Base-by-base conservation (phyloP, 2,797 vertebrate species). In the Gymnoscopelus braueri region DNA sequence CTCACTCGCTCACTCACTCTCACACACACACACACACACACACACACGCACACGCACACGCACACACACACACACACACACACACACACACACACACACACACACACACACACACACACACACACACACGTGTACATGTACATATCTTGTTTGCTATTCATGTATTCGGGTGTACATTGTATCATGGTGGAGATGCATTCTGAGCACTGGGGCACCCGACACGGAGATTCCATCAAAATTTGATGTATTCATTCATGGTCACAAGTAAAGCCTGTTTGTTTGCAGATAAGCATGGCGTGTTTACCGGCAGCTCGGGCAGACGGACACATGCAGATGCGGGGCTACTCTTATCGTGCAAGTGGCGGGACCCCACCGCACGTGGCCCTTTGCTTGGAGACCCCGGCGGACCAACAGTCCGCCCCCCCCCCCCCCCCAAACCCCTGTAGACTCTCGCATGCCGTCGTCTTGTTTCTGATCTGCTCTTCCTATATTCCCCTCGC, bases 91-190 rank as follows among this genome's bases (percentile, higher is more conserved):
- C 1, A 39, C 5, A 7, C 7, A 39, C 7, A 39, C 35, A 39
- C 19, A 19, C 19, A 19, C 19, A 19, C 19, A 19, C 19, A 19
- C 19, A 19, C 19, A 19, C 19, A 19, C 19, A 19, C 19, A 19
- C 19, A 19, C 19, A 7, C 4, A 39, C 35, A 35, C 35, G 7
- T 6, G 29, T 32, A 2, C 29, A 8, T 39, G 35, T 39, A 39
- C 35, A 39, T 7, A 39, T 39, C 87, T 90, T 80, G 84, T 92
- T 94, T 90, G 70, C 84, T 92, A 93, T 94, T 94, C 92, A 94
- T 93, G 89, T 91, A 93, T 93, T 89, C 91, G 70, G 91, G 85
- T 88, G 83, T 92, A 92, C 90, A 89, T 89, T 89, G 90, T 92
- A 91, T 93, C 92, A 89, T 87, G 82, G 85, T 55, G 62, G 78